These are phyloP conservation scores for Agrochola litura DNA, from an alignment of 2,888 invertebrate species.

Conservation along the genomic window DNA sequence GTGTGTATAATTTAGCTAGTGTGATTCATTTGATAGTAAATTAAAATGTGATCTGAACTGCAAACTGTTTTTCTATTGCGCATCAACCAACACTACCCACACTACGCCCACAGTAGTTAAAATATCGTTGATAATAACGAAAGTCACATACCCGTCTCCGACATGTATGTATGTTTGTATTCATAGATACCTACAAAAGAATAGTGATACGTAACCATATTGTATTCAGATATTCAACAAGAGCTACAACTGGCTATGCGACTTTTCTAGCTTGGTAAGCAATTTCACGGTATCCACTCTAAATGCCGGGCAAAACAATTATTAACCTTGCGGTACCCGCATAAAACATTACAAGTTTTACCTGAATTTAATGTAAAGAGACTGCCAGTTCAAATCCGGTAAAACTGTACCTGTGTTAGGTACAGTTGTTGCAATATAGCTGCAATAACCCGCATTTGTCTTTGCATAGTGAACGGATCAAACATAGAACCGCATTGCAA, in stretches of 20 bases:
- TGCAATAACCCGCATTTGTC: constrained; percentile 65
- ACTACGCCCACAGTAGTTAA: too few relatives aligned
- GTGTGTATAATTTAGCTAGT: too few relatives aligned
- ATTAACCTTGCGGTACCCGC: not conserved
- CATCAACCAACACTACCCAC: too few relatives aligned
- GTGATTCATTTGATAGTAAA: too few relatives aligned
- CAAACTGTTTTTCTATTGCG: too few relatives aligned
- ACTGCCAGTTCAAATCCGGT: not conserved
- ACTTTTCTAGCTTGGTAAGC: not conserved
- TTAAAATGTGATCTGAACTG: too few relatives aligned
- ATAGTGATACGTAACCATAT: not conserved
- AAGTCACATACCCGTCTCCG: too few relatives aligned
- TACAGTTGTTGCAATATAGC: constrained; percentile 51
- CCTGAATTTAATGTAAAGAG: constrained; percentile 2
- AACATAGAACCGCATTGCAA: constrained; percentile 63
- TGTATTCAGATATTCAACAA: not conserved
- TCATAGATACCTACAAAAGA: not conserved
- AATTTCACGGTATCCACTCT: not conserved
- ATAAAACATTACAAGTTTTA: constrained; percentile 8
- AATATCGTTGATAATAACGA: too few relatives aligned
- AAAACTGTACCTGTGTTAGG: constrained; percentile 19
- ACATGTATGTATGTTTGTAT: too few relatives aligned
- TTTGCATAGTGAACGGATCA: constrained; percentile 66
- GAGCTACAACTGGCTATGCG: not conserved
- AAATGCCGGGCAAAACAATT: not conserved